These are phyloP conservation scores for Acanthococcus lagerstroemiae DNA, from an alignment of 2,888 invertebrate species.

Conservation along the genomic window DNA sequence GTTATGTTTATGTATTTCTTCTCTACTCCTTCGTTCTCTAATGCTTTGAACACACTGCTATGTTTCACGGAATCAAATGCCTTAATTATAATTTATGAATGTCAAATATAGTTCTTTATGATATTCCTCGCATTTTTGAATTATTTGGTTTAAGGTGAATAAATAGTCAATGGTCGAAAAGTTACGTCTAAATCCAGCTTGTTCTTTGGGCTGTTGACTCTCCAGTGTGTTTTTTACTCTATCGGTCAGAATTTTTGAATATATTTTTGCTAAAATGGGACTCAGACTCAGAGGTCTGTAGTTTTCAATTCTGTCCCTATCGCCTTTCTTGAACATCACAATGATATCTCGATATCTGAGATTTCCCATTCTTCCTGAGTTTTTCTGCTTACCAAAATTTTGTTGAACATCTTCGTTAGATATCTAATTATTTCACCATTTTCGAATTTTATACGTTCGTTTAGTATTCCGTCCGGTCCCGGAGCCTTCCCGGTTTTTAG, in stretches of 20 bases:
- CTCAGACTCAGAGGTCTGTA: not conserved
- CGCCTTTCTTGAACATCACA: slow-evolving; percentile 1
- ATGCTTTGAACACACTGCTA: too few species aligned
- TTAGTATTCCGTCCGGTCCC: not conserved
- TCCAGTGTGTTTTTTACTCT: not conserved
- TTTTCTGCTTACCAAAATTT: not conserved
- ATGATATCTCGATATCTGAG: not conserved
- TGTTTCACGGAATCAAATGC: too few species aligned
- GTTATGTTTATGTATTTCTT: too few species aligned
- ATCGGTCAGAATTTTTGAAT: not conserved
- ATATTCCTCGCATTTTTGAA: too few species aligned
- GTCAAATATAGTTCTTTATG: too few species aligned
- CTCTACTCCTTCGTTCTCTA: too few species aligned
- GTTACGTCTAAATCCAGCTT: not conserved
- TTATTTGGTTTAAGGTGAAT: too few species aligned
- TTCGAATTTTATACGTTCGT: not conserved
- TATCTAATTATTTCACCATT: not conserved
- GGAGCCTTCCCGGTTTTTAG: not conserved
- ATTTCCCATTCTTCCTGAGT: not conserved
- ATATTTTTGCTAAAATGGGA: not conserved
- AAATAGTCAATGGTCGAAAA: too few species aligned
- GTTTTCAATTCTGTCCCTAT: not conserved
- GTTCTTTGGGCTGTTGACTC: not conserved
- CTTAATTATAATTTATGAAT: too few species aligned
- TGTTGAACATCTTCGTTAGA: not conserved